Evolutionary conservation across 2,888 invertebrate species (phyloP).

Genomic region (Chalcosyrphus nemorum): DNA sequence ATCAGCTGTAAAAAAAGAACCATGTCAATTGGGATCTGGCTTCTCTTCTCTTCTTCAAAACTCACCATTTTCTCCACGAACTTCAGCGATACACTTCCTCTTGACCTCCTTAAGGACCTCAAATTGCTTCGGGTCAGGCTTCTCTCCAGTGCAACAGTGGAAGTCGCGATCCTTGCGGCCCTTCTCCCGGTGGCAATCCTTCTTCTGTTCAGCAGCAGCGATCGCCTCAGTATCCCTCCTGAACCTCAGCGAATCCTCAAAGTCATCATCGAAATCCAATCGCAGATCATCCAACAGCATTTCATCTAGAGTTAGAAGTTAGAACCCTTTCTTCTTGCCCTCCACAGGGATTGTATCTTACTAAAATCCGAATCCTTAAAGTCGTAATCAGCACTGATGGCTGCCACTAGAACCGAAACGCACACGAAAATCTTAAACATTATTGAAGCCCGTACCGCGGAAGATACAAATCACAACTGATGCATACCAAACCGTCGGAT

Average conservation of each 20-base stretch:
- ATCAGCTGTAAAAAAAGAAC: too few species aligned
- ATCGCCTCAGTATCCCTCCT: conserved; percentile 71
- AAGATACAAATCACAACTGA: conserved; percentile 51
- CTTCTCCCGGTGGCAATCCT: conserved; percentile 62
- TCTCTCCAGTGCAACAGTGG: conserved; percentile 74
- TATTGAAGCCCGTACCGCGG: conserved; percentile 17
- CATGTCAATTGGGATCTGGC: too few species aligned
- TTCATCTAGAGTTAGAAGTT: conserved; percentile 73
- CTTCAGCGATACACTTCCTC: conserved; percentile 73
- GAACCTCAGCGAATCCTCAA: conserved; percentile 51
- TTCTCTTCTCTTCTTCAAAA: background rate
- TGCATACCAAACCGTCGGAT: background rate
- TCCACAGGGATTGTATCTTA: conserved; percentile 49
- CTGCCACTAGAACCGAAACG: conserved; percentile 51
- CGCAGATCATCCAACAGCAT: conserved; percentile 74
- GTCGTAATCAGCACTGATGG: conserved; percentile 74
- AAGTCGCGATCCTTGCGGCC: conserved; percentile 59
- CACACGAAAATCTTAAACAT: conserved; percentile 73
- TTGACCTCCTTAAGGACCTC: conserved; percentile 65
- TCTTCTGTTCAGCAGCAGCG: conserved; percentile 31
- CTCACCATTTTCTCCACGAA: conserved; percentile 72
- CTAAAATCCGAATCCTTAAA: conserved; percentile 75
- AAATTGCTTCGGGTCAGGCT: conserved; percentile 64
- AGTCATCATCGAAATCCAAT: conserved; percentile 53
- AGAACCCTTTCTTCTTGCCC: background rate